phyloP scores from a whole-genome alignment of 1,140 invertebrate genomes.

The Ditylenchus dipsaci region DNA sequence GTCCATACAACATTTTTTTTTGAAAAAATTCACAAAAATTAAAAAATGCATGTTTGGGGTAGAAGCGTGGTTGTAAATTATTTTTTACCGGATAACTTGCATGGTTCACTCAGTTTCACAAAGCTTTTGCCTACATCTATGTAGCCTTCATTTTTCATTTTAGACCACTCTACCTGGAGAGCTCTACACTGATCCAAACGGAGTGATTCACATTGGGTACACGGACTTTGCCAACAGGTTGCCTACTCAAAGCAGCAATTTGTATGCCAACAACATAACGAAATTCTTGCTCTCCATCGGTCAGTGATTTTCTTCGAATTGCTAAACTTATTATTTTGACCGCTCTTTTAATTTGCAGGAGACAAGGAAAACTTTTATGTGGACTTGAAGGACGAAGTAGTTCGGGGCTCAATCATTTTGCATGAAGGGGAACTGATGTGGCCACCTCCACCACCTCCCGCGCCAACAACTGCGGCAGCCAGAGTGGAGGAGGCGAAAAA shows the following conservation, averaged over 20 bases:
- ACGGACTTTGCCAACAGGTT: constrained; percentile 74
- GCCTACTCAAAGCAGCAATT: constrained; percentile 77
- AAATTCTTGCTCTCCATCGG: constrained; percentile 78
- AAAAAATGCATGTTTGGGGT: too few relatives aligned
- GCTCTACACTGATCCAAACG: constrained; percentile 68
- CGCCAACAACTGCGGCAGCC: constrained; percentile 46
- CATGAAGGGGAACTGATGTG: constrained; percentile 73
- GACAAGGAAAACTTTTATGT: constrained; percentile 73
- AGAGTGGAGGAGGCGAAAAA: constrained; percentile 32
- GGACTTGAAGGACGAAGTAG: constrained; percentile 78
- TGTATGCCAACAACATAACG: constrained; percentile 84
- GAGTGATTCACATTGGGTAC: constrained; percentile 77
- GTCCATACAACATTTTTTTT: too few relatives aligned
- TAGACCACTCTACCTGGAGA: constrained; percentile 73
- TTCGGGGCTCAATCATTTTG: constrained; percentile 74
- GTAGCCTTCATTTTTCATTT: too few relatives aligned
- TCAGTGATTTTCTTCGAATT: neutral
- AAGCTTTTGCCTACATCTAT: too few relatives aligned
- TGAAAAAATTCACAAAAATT: too few relatives aligned
- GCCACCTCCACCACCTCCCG: constrained; percentile 68
- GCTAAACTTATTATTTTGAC: neutral
- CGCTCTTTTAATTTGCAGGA: constrained; percentile 6
- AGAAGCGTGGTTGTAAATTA: too few relatives aligned
- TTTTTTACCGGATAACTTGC: too few relatives aligned
- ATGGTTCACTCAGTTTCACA: too few relatives aligned